Conservation (phyloP, 2,113 vertebrate genomes). For the Nannospalax galili region DNA sequence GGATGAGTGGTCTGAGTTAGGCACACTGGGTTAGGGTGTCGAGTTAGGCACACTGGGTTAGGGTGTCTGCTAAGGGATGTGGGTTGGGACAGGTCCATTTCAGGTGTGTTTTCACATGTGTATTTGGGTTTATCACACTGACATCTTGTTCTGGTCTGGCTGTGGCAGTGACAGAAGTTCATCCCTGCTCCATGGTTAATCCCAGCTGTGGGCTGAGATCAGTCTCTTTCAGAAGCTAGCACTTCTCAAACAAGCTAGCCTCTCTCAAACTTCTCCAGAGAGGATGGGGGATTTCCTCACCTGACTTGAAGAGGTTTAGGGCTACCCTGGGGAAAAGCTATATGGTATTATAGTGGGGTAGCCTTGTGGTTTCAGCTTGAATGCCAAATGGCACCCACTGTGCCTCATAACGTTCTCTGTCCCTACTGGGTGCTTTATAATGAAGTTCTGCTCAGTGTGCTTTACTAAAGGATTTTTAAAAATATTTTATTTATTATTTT, state of each 20-base stretch:
- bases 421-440: not conserved
- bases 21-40: too few relatives aligned
- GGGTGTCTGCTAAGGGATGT: not conserved
- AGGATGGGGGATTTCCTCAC: constrained; percentile 50
- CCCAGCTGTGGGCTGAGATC: not conserved
- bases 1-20: not conserved
- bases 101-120: constrained; percentile 54
- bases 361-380: not conserved
- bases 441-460: too few relatives aligned
- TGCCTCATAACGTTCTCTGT: not conserved
- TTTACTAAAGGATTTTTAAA: not conserved
- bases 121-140: not conserved
- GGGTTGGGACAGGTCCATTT: constrained; percentile 30
- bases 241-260: constrained; percentile 58
- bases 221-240: not conserved
- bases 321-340: not conserved
- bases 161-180: not conserved
- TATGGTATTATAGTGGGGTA: not conserved
- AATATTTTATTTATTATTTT: too few relatives aligned
- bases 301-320: not conserved
- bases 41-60: not conserved
- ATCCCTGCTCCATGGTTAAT: constrained; percentile 16
- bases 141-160: constrained; percentile 9
- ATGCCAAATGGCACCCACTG: not conserved
- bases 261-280: constrained; percentile 63